phyloP scores from a whole-genome alignment of 2,888 invertebrate genomes.

The Leptogaster cylindrica region DNA sequence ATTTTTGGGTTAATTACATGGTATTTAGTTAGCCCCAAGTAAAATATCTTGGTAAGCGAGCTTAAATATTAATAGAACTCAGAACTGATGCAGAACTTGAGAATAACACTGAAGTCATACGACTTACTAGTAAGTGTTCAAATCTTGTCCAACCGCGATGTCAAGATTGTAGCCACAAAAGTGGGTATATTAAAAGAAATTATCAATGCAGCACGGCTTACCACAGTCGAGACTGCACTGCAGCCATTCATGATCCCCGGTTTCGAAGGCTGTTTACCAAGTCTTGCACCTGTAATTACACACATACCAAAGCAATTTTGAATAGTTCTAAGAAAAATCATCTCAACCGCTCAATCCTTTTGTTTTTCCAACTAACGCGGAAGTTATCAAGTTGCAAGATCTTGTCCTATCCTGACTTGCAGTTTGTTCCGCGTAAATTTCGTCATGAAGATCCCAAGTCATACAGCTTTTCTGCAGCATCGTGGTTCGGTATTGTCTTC shows the following conservation, averaged over 20 bases:
- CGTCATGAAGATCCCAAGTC: neutral
- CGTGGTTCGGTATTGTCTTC: neutral
- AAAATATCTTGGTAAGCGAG: no score
- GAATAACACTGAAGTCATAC: no score
- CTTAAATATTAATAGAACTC: no score
- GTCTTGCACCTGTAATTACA: neutral
- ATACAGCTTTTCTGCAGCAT: neutral
- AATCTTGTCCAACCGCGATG: neutral
- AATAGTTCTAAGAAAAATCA: no score
- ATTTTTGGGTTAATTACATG: no score
- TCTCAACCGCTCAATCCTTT: no score
- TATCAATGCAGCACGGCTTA: neutral
- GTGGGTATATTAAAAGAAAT: neutral
- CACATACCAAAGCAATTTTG: neutral
- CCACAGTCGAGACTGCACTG: neutral
- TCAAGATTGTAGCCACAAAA: neutral
- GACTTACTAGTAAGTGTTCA: neutral
- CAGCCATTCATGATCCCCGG: neutral
- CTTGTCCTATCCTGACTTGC: neutral
- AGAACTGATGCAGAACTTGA: no score
- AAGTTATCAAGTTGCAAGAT: constrained; percentile 10
- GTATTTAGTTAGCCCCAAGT: no score
- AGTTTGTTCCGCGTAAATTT: neutral
- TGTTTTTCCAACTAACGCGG: neutral
- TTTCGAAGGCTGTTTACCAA: neutral